A percentile compares a stretch with the other conserved stretches of the same genome.
Evolutionary conservation across 2,797 vertebrate species (phyloP).

Genomic region (Rhincodon typus): DNA sequence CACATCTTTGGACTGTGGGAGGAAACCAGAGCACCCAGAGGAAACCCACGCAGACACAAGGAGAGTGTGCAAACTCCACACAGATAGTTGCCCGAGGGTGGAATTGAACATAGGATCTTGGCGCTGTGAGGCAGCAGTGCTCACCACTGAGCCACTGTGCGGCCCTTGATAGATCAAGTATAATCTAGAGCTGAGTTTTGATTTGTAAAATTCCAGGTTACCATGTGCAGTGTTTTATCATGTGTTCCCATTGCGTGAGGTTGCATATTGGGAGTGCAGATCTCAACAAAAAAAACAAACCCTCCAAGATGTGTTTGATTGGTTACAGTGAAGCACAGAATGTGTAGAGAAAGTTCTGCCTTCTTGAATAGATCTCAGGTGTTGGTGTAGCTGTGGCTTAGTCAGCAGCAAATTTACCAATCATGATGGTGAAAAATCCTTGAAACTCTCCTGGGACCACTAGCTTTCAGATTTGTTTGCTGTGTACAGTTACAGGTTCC

Average conservation of each 20-base stretch:
- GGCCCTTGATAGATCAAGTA: no score
- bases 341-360: no score
- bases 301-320: background rate
- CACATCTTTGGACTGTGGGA: no score
- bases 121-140: no score
- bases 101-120: no score
- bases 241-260: background rate
- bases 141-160: no score
- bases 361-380: background rate
- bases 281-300: background rate
- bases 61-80: no score
- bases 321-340: no score
- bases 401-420: background rate
- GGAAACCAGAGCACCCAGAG: no score
- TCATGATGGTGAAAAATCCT: background rate
- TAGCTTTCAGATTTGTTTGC: background rate
- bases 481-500: background rate
- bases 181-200: background rate
- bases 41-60: no score
- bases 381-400: background rate
- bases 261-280: background rate
- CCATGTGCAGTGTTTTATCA: background rate
- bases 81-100: no score
- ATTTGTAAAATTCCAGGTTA: background rate
- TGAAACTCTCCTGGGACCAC: background rate